Percentiles rank a stretch among this genome's conserved stretches.
Conservation (phyloP, 2,797 vertebrate genomes). For the Crocodylus rhombifer region DNA sequence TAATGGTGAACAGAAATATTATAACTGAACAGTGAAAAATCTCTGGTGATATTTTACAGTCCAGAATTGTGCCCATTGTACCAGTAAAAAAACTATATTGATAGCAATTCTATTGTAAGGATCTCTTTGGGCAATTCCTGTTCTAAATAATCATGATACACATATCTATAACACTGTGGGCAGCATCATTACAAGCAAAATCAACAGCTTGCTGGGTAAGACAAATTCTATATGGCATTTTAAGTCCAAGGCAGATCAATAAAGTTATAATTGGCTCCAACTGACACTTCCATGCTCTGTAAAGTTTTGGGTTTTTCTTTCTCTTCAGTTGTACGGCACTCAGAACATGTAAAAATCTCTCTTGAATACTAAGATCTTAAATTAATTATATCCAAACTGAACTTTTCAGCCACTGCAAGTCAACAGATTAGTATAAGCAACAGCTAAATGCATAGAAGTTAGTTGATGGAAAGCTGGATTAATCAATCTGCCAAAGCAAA, state of each 20-base stretch:
- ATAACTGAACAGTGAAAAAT: not conserved
- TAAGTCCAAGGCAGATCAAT: not conserved
- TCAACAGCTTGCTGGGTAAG: not conserved
- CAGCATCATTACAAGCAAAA: not conserved
- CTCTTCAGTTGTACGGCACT: not conserved
- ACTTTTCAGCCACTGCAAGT: not conserved
- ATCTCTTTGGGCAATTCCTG: not conserved
- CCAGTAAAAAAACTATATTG: accelerated
- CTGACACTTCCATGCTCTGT: not conserved
- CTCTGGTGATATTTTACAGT: not conserved
- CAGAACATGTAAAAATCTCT: not conserved
- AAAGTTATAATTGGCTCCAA: not conserved
- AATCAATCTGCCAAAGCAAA: not conserved
- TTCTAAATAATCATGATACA: not conserved
- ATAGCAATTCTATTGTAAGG: not conserved
- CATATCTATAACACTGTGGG: not conserved
- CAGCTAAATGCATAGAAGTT: not conserved
- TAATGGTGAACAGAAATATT: not conserved
- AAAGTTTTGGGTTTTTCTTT: not conserved
- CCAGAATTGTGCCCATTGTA: accelerated
- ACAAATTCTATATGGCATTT: not conserved
- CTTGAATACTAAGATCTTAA: not conserved
- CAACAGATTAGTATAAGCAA: not conserved
- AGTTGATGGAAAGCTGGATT: not conserved
- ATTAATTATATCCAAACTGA: not conserved